Evolutionary conservation across 2,888 invertebrate species (phyloP).

Genomic region (Tachystola acroxantha): DNA sequence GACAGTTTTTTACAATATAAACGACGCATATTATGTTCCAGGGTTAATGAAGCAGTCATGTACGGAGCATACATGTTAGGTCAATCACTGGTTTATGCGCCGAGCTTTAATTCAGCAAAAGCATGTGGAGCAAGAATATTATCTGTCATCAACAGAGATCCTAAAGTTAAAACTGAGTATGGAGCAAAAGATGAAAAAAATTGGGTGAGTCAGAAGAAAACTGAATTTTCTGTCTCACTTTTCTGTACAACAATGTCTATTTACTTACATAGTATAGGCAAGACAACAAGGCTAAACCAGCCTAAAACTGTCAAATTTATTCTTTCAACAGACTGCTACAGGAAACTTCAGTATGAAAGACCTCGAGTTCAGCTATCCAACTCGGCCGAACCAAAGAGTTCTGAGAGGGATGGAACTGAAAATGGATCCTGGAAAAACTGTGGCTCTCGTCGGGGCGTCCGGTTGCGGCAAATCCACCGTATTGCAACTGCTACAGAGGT

Average conservation of each 20-base stretch:
- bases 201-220: conserved; percentile 59
- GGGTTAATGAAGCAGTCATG: conserved; percentile 86
- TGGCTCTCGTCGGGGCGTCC: conserved; percentile 85
- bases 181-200: conserved; percentile 49
- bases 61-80: conserved; percentile 89
- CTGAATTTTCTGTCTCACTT: too few relatives aligned
- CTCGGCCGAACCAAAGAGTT: conserved; percentile 83
- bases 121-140: conserved; percentile 56
- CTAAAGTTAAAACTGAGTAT: conserved; percentile 49
- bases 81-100: conserved; percentile 86
- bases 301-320: too few relatives aligned
- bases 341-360: conserved; percentile 83
- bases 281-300: too few relatives aligned
- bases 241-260: too few relatives aligned
- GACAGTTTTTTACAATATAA: too few relatives aligned
- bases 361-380: conserved; percentile 89
- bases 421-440: conserved; percentile 84
- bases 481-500: conserved; percentile 86
- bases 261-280: too few relatives aligned
- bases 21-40: too few relatives aligned
- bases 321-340: conserved; percentile 68
- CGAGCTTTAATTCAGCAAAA: conserved; percentile 85
- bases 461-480: conserved; percentile 91
- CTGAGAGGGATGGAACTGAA: conserved; percentile 83
- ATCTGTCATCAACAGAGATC: conserved; percentile 47